A percentile compares a stretch with the other conserved stretches of the same genome.
These are phyloP conservation scores for Pachydiplax longipennis DNA, from an alignment of 2,888 invertebrate species.

Conservation along the genomic window DNA sequence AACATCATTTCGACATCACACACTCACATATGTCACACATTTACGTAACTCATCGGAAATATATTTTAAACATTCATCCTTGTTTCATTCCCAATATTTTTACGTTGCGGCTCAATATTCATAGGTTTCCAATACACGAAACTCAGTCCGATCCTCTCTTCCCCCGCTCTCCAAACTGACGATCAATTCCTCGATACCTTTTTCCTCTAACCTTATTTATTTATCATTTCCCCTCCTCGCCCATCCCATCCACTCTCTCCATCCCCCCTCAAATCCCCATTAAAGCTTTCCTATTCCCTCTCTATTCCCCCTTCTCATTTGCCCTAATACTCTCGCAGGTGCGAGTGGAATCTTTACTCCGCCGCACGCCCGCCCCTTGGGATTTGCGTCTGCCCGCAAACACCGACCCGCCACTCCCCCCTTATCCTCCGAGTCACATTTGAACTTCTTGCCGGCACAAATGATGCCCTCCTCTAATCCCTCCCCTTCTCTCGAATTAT, in stretches of 20 bases:
- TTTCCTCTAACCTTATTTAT: not conserved
- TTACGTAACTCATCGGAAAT: not conserved
- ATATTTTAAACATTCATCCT: not conserved
- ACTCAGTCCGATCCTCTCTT: not conserved
- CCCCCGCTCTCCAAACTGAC: not conserved
- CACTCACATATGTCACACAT: too few species aligned
- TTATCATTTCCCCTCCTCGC: not conserved
- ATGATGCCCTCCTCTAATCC: not conserved
- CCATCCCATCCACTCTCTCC: not conserved
- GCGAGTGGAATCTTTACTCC: conserved; percentile 8
- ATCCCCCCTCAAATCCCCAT: not conserved
- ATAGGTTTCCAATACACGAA: not conserved
- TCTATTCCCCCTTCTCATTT: not conserved
- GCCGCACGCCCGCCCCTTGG: not conserved
- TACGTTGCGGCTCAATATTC: not conserved
- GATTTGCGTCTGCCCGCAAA: conserved; percentile 36
- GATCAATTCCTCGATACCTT: not conserved
- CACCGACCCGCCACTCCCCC: not conserved
- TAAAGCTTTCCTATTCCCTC: not conserved
- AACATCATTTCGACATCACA: too few species aligned
- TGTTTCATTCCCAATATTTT: not conserved
- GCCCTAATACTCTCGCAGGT: not conserved
- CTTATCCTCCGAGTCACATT: not conserved
- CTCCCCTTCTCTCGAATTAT: not conserved
- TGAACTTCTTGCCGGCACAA: not conserved